Conservation (phyloP, 2,888 invertebrate genomes). For the Microctonus hyperodae region DNA sequence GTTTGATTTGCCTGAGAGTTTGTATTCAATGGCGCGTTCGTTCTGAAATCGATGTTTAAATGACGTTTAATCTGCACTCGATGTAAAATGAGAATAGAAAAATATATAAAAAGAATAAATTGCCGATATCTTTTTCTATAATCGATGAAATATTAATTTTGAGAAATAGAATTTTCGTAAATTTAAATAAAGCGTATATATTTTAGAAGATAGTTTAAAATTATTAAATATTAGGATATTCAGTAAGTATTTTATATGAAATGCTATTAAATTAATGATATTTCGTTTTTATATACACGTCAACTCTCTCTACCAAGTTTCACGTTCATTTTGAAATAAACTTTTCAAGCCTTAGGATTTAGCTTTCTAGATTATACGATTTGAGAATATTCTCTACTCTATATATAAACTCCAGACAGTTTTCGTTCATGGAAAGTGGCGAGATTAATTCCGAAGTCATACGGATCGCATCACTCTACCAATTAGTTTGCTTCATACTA, state of each 20-base stretch:
- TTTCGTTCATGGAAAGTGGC: neutral
- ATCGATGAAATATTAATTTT: too few species aligned
- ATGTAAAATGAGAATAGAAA: neutral
- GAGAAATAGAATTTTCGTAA: too few species aligned
- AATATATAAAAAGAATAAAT: neutral
- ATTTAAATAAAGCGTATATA: too few species aligned
- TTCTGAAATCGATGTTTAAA: constrained; percentile 38
- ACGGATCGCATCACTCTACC: constrained; percentile 14
- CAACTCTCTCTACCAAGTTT: neutral
- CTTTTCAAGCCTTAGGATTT: constrained; percentile 20
- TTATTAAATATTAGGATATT: too few species aligned
- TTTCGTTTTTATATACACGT: neutral
- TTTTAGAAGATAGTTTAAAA: neutral
- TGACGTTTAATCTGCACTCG: constrained; percentile 44
- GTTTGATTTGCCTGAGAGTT: constrained; percentile 45
- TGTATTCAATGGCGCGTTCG: constrained; percentile 13
- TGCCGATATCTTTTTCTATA: too few species aligned
- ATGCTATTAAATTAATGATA: neutral
- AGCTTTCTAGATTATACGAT: constrained; percentile 17
- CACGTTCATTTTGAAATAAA: neutral
- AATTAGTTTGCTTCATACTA: constrained; percentile 21
- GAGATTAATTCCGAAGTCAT: constrained; percentile 8
- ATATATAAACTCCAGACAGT: constrained; percentile 9
- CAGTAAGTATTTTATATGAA: too few species aligned
- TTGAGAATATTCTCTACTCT: neutral